Base-by-base conservation (phyloP, 2,888 invertebrate genomes). In the Andrena minutula region DNA sequence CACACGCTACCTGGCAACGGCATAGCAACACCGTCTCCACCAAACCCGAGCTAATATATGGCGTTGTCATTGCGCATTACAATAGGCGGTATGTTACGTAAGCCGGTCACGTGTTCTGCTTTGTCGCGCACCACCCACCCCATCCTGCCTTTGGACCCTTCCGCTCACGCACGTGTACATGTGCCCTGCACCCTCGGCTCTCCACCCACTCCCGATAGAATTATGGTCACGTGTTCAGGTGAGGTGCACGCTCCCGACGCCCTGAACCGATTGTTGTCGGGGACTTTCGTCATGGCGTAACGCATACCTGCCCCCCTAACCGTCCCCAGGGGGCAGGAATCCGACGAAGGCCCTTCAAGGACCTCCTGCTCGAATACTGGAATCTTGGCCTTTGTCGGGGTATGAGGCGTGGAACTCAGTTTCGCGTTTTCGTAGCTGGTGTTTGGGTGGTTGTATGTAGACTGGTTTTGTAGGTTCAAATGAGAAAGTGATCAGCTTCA, bases 201-300 rank as follows among this genome's bases (percentile, higher is more conserved):
- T 23, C 64, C 63, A 51, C 53, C 76, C 74, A 70, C 60, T 61
- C 12, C 23, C 41, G 41, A n/a, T 65, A 78, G 83, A 86, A 91
- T 92, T 91, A 91, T 89, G 87, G 87, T 92, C 91, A 91, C 92
- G 91, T 89, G 90, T 90, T 82, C 85, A 76, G 85, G 83, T 89
- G 90, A 89, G 82, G 85, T 84, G 85, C 90, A 88, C 88, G 88
- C 89, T 90, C 56, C 23, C 89, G 88, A 81, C 74, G 70, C 77
- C 58, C 47, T 47, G 4, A 16, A 20, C 63, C 69, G 84, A 82
- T 86, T 82, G 86, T 88, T 84, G 75, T 64, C 12, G 6, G 8
- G 76, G 79, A 79, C 76, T 84, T 86, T 73, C 73, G 73, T 66
- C 56, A 26, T 23, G 26, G 23, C 56, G 35, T 53, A 53, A 71